phyloP scores from a whole-genome alignment of 2,113 vertebrate genomes.

The Neodon shergylaensis region DNA sequence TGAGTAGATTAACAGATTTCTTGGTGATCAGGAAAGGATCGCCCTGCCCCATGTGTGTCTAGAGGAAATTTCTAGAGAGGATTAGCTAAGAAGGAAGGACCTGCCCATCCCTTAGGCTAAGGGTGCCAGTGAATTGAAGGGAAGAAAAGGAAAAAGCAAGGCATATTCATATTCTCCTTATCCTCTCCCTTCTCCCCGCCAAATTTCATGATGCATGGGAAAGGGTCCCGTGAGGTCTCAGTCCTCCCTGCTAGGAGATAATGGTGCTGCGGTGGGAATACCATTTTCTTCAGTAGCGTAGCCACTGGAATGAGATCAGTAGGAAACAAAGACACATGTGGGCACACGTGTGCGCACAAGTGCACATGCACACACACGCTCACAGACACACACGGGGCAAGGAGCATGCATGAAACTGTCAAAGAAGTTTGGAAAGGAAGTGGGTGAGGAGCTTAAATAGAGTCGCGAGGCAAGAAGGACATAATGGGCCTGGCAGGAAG shows the following conservation, averaged over 20 bases:
- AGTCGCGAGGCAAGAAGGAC: background rate
- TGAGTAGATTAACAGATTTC: too few species aligned
- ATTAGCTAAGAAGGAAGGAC: background rate
- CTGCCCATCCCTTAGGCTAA: background rate
- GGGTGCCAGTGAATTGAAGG: background rate
- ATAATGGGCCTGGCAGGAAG: background rate
- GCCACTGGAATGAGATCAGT: background rate
- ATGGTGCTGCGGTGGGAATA: background rate
- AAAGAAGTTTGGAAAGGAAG: background rate
- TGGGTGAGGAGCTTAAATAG: background rate
- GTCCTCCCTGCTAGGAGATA: background rate
- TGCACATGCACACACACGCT: too few species aligned
- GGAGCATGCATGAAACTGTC: background rate
- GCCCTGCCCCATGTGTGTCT: background rate
- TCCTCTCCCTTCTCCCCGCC: background rate
- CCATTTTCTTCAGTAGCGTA: background rate
- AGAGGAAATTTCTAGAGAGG: background rate
- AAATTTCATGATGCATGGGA: background rate
- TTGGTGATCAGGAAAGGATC: background rate
- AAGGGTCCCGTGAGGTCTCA: background rate
- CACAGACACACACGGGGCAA: background rate
- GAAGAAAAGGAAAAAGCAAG: background rate
- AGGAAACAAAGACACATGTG: background rate
- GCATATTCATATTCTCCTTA: background rate
- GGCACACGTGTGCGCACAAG: too few species aligned